Conservation (phyloP, 2,797 vertebrate genomes). For the Podargus strigoides region DNA sequence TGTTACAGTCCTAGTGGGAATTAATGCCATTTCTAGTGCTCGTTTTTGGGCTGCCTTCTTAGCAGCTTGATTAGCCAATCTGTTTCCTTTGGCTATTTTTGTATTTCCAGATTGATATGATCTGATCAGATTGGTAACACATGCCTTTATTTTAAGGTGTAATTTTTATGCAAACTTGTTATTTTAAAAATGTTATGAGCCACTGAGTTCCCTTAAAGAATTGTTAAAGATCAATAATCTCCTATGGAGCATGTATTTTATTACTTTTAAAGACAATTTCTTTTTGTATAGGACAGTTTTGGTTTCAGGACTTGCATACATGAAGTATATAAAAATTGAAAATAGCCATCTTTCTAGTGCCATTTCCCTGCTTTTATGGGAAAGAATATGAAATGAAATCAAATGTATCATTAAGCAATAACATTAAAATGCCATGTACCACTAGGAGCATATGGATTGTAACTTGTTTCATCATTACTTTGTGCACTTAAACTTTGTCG, state of each 20-base stretch:
- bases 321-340: constrained; percentile 55
- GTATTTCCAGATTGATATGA: too few species aligned
- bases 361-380: constrained; percentile 37
- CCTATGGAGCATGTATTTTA: constrained; percentile 35
- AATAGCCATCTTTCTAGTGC: constrained; percentile 26
- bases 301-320: constrained; percentile 25
- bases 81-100: too few species aligned
- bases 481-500: constrained; percentile 21
- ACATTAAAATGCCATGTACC: constrained; percentile 60
- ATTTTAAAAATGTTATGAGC: constrained; percentile 44
- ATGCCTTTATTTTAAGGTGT: background rate
- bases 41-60: too few species aligned
- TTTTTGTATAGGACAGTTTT: constrained; percentile 1
- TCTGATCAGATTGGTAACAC: too few species aligned
- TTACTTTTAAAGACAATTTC: constrained; percentile 24
- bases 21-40: too few species aligned
- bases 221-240: constrained; percentile 50
- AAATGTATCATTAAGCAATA: constrained; percentile 62
- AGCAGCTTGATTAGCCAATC: too few species aligned
- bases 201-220: constrained; percentile 26
- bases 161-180: constrained; percentile 44
- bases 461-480: constrained; percentile 52
- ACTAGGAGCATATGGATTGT: constrained; percentile 48
- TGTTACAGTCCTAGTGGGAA: too few species aligned
- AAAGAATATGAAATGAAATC: constrained; percentile 57